These are phyloP conservation scores for Drosophila eohydei DNA, from an alignment of 2,888 invertebrate species.

Conservation along the genomic window DNA sequence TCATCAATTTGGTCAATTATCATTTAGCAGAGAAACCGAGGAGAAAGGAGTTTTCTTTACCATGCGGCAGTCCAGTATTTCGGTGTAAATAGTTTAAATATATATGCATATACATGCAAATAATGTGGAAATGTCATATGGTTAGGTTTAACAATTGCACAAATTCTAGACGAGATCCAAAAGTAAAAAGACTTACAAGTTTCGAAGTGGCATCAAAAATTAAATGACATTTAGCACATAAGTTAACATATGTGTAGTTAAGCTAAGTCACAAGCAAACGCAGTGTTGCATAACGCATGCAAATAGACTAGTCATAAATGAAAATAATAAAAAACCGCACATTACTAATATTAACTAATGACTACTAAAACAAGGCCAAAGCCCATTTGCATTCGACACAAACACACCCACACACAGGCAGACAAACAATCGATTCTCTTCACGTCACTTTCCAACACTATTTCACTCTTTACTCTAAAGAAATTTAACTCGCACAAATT, in stretches of 20 bases:
- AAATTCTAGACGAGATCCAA: conserved; percentile 76
- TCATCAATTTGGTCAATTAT: conserved; percentile 78
- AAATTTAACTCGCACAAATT: conserved; percentile 63
- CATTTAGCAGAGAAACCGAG: conserved; percentile 51
- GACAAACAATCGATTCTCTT: conserved; percentile 26
- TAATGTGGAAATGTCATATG: conserved; percentile 58
- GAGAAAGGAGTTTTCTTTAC: conserved; percentile 1
- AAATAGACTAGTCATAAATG: conserved; percentile 53
- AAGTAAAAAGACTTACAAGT: conserved; percentile 69
- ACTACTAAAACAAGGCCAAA: conserved; percentile 39
- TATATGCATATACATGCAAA: conserved; percentile 1
- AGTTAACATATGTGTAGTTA: conserved; percentile 70
- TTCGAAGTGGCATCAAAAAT: conserved; percentile 48
- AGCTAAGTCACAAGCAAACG: conserved; percentile 44
- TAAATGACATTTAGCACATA: conserved; percentile 50
- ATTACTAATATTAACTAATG: conserved; percentile 46
- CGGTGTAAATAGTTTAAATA: conserved; percentile 68
- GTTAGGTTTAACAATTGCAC: conserved; percentile 64
- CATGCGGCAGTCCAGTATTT: conserved; percentile 63
- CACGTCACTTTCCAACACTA: conserved; percentile 29
- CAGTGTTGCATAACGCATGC: conserved; percentile 47
- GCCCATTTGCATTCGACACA: conserved; percentile 44
- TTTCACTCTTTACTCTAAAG: conserved; percentile 36
- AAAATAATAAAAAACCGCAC: background rate
- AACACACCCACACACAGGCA: conserved; percentile 30